phyloP scores from a whole-genome alignment of 1,140 invertebrate genomes.

The Tetranychus cinnabarinus region DNA sequence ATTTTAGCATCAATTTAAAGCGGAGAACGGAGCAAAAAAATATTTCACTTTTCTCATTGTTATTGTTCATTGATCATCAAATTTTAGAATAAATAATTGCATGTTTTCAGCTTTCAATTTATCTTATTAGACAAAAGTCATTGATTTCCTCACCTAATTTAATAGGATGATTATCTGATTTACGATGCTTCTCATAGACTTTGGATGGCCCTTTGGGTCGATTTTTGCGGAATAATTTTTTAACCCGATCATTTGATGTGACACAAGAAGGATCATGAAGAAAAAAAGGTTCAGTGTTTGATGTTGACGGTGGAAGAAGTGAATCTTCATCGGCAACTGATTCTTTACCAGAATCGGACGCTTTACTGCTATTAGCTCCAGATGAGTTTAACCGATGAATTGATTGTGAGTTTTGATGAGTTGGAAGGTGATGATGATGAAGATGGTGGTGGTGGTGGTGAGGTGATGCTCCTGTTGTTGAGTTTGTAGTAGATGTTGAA shows the following conservation, averaged over 20 bases:
- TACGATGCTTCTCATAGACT: no score
- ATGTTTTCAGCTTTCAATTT: no score
- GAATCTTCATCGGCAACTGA: slow-evolving; percentile 13
- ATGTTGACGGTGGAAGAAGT: slow-evolving; percentile 12
- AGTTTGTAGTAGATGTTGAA: no score
- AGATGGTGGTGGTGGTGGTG: no score
- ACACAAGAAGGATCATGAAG: slow-evolving; percentile 40
- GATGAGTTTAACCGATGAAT: no score
- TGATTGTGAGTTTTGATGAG: not conserved
- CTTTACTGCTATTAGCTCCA: slow-evolving; percentile 19
- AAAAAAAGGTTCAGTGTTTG: slow-evolving; percentile 35
- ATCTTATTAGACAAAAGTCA: no score
- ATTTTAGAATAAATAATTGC: no score
- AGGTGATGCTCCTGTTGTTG: no score
- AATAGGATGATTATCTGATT: no score
- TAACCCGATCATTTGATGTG: slow-evolving; percentile 43
- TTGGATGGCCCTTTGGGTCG: not conserved
- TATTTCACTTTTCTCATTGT: not conserved
- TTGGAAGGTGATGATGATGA: no score
- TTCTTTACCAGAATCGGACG: slow-evolving; percentile 19
- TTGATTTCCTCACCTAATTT: not conserved
- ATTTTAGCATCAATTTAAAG: not conserved
- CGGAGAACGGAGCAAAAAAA: not conserved
- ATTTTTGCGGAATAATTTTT: slow-evolving; percentile 39
- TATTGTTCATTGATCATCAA: no score